Base-by-base conservation (phyloP, 2,797 vertebrate species). In the Sebastes vulpes region DNA sequence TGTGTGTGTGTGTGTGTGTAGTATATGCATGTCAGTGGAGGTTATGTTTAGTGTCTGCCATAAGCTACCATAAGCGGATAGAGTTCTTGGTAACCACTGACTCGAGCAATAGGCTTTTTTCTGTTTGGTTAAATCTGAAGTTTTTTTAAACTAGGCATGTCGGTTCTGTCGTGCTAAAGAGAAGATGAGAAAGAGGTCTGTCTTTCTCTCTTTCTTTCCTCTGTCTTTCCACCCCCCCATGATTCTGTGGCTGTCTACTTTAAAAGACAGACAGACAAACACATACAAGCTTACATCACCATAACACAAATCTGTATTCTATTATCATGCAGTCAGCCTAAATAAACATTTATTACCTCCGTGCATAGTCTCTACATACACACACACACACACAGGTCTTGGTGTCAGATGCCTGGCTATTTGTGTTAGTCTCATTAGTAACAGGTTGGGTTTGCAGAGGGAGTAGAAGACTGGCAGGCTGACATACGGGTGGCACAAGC, bases 371-470 rank as follows among this genome's bases (percentile, higher is more conserved):
- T 78, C 18, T 28, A 25, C 58, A 70, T 52, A 42, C 46, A 67
- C 58, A 71, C 48, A 46, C 58, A 56, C 56, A 14, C 63, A 53
- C 54, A 20, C 61, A 65, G 64, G 75, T 82, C 75, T 79, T 31
- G 26, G 81, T 71, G 83, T 92, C 86, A 87, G 82, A 88, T 83
- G 67, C 69, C 57, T 28, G 74, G 71, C 64, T 94, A 57, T 91
- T 88, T 92, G 88, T 71, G 65, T 80, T 86, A 20, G 73, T 83
- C 88, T 90, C 87, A 90, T 92, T 89, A 93, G 89, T 89, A 90
- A 87, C 89, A 93, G 89, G 91, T 86, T 86, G 85, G 72, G 84
- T 95, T 95, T 95, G 88, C 90, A 86, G 83, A 95, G 89, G 63
- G 81, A 89, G 86, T 77, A 66, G 75, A 73, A 92, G 88, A 90